Evolutionary conservation across 1,140 invertebrate species (phyloP).

Genomic region (Drosophila pachea): DNA sequence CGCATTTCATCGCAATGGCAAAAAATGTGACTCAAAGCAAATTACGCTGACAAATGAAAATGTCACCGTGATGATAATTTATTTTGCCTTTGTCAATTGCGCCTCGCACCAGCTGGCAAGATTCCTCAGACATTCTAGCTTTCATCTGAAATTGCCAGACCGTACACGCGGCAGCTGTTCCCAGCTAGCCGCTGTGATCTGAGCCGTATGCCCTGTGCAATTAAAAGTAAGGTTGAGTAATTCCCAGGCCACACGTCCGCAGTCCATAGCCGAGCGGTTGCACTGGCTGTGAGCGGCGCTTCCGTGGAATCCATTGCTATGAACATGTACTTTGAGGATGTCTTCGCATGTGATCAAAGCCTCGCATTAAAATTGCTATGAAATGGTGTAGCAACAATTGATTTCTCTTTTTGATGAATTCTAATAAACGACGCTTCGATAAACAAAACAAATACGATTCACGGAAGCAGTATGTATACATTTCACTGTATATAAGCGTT

Average conservation of each 20-base stretch:
- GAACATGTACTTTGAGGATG: not conserved
- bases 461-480: no score
- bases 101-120: constrained; percentile 38
- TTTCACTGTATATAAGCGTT: no score
- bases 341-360: no score
- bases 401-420: no score
- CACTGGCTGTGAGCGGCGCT: not conserved
- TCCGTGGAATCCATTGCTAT: not conserved
- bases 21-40: constrained; percentile 66
- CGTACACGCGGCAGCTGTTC: constrained; percentile 12
- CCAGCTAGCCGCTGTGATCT: constrained; percentile 30
- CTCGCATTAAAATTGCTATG: no score
- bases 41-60: constrained; percentile 76
- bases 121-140: constrained; percentile 56
- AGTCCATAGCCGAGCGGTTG: not conserved
- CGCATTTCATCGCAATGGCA: constrained; percentile 16
- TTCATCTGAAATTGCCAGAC: constrained; percentile 45
- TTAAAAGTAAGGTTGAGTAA: constrained; percentile 60
- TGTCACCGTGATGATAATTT: constrained; percentile 77
- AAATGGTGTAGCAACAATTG: no score
- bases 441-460: no score
- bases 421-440: no score
- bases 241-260: constrained; percentile 18
- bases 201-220: constrained; percentile 47
- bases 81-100: constrained; percentile 73